Base-by-base conservation (phyloP, 2,113 vertebrate genomes). In the Cyanoderma ruficeps region DNA sequence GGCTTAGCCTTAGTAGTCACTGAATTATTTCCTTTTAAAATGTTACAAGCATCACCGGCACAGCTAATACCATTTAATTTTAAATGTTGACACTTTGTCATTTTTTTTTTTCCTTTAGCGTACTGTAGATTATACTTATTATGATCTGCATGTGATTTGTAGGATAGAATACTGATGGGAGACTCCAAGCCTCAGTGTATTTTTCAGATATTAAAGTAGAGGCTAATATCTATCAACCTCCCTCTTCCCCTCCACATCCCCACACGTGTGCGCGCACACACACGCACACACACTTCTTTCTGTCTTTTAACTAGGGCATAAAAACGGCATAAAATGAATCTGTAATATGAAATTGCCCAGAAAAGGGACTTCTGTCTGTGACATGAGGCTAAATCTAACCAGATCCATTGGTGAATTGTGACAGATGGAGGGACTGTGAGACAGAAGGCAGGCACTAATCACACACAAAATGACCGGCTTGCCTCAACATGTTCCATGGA, bases 351-450 rank as follows among this genome's bases (percentile, higher is more conserved):
- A 98, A 98, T 98, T 98, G 97, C 97, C 98, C 98, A 98, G 98
- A 98, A 98, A 98, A 98, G 97, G 97, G 98, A 98, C 98, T 98
- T 98, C 96, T 97, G 97, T 98, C 97, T 98, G 98, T 98, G 98
- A 98, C 98, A 98, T 93, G 97, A 98, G 98, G 87, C 97, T 96
- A 98, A 97, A 97, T 98, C 97, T 98, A 98, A 98, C 96, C 98
- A 98, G 97, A 98, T 98, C 97, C 98, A 98, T 96, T 98, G 97
- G 97, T 97, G 97, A 98, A 97, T 97, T 92, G 97, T 98, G 98
- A 98, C 99, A 99, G 99, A 99, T 99, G 98, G 98, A 98, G 98
- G 97, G 97, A 96, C 97, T 98, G 96, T 96, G 92, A 98, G 98
- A 97, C 96, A 98, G 98, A 98, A 98, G 97, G 98, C 97, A 98